Evolutionary conservation across 1,140 invertebrate genomes (phyloP).

Genomic region (Meteorus sp.): DNA sequence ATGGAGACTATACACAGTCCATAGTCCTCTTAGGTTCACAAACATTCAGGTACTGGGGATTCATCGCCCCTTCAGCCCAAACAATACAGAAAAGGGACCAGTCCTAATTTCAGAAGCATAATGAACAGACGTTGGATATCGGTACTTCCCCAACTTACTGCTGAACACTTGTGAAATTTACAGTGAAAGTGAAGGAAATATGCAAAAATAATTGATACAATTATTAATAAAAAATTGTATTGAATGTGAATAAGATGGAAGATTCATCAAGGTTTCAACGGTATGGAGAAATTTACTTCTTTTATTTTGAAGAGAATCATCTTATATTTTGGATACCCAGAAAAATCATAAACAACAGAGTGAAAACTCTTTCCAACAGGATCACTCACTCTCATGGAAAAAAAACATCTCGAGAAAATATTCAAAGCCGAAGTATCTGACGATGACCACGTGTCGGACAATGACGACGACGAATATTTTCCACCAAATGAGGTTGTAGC

Average conservation of each 20-base stretch:
- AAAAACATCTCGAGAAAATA: conserved; percentile 15
- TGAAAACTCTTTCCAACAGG: conserved; percentile 18
- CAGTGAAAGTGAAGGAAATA: neutral
- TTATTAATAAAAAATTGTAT: conserved; percentile 13
- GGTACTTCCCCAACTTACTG: neutral
- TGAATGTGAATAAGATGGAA: conserved; percentile 12
- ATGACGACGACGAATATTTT: conserved; percentile 22
- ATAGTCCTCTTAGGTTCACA: neutral
- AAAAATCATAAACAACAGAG: conserved; percentile 17
- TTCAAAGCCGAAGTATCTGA: conserved; percentile 20
- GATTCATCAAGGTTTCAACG: conserved; percentile 21
- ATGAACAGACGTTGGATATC: neutral
- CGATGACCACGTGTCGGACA: conserved; percentile 20
- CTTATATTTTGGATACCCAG: conserved; percentile 18
- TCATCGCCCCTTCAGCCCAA: neutral
- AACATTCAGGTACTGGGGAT: neutral
- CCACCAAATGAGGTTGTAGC: conserved; percentile 17
- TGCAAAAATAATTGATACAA: conserved; percentile 4
- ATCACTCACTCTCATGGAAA: conserved; percentile 10
- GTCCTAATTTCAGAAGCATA: neutral
- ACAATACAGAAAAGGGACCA: neutral
- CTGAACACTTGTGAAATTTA: neutral
- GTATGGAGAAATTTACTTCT: conserved; percentile 21
- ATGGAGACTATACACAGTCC: neutral
- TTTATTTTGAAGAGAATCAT: conserved; percentile 22